These are phyloP conservation scores for Diachasmimorpha longicaudata DNA, from an alignment of 1,140 invertebrate genomes.

Conservation along the genomic window DNA sequence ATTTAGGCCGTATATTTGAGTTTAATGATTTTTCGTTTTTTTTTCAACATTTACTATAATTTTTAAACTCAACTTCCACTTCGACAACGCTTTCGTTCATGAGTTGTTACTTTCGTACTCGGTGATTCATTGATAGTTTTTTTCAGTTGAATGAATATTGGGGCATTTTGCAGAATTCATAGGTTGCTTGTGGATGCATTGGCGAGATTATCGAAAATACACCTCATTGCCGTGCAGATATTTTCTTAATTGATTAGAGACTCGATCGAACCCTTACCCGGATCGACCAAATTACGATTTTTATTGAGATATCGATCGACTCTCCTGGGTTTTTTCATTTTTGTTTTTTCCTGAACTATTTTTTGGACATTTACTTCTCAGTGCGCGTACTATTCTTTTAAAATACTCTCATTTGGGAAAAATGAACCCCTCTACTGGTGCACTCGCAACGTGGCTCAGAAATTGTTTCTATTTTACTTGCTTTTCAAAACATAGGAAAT, in stretches of 20 bases:
- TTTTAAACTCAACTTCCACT: background rate
- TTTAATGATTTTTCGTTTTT: background rate
- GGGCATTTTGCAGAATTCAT: background rate
- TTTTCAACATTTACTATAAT: background rate
- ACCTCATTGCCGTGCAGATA: conserved; percentile 20
- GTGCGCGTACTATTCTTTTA: background rate
- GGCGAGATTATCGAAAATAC: conserved; percentile 13
- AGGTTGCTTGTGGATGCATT: background rate
- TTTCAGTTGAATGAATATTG: background rate
- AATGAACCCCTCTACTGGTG: conserved; percentile 45
- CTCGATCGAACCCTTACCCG: conserved; percentile 51
- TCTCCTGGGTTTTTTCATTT: conserved; percentile 37
- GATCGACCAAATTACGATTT: conserved; percentile 51
- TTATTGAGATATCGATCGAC: conserved; percentile 48
- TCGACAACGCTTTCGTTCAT: background rate
- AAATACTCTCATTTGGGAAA: conserved; percentile 38
- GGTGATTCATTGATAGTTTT: background rate
- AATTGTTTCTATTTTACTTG: too few relatives aligned
- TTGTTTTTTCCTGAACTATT: background rate
- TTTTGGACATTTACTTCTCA: conserved; percentile 5
- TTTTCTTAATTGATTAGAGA: conserved; percentile 36
- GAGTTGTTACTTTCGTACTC: background rate
- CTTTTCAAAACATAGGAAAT: too few relatives aligned
- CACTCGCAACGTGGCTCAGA: too few relatives aligned
- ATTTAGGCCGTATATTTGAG: conserved; percentile 1